A percentile compares a stretch with the other conserved stretches of the same genome.
phyloP scores from a whole-genome alignment of 2,797 vertebrate species.

The Girardinus metallicus region DNA sequence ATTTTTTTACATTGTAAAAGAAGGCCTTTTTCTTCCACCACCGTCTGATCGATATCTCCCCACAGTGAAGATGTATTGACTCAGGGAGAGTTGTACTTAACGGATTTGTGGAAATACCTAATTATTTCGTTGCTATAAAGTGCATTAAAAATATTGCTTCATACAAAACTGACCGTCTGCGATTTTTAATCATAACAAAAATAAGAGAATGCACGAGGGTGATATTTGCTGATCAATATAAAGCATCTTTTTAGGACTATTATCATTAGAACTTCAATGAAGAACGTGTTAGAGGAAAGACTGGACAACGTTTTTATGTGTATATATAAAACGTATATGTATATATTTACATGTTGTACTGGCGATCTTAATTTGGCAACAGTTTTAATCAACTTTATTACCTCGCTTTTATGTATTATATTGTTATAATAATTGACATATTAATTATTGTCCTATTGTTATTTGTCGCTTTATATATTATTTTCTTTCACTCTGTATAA shows the following conservation, averaged over 20 bases:
- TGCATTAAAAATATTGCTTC: slow-evolving; percentile 40
- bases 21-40: slow-evolving; percentile 36
- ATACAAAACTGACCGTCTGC: slow-evolving; percentile 22
- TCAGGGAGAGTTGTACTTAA: slow-evolving; percentile 28
- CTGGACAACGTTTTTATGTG: neutral
- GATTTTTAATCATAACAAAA: slow-evolving; percentile 39
- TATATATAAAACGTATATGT: neutral
- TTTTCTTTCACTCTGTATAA: neutral
- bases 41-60: slow-evolving; percentile 52
- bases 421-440: neutral
- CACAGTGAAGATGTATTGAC: slow-evolving; percentile 46
- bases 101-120: slow-evolving; percentile 43
- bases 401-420: neutral
- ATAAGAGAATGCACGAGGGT: neutral
- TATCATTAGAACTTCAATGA: neutral
- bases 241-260: neutral
- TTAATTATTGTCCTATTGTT: neutral
- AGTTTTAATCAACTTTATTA: neutral
- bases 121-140: slow-evolving; percentile 60
- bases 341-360: neutral
- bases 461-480: neutral
- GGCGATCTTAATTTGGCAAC: neutral
- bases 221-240: slow-evolving; percentile 5
- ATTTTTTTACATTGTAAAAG: slow-evolving; percentile 22
- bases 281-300: neutral